Evolutionary conservation across 2,888 invertebrate genomes (phyloP).

Genomic region (Onthophagus sagittarius): DNA sequence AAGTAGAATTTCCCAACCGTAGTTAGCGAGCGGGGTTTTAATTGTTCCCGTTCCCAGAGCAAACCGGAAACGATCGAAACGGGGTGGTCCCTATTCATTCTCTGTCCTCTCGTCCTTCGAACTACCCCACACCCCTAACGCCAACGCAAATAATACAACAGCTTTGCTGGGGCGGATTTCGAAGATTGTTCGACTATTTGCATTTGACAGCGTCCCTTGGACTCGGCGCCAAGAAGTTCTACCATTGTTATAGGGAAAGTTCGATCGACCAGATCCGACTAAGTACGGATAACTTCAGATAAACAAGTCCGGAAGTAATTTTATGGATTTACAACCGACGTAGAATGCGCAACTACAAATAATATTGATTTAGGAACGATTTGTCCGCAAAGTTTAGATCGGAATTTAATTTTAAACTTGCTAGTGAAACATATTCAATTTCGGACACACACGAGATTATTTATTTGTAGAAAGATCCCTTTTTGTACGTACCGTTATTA

Average conservation of each 20-base stretch:
- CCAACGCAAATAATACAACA: constrained; percentile 10
- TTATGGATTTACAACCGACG: neutral
- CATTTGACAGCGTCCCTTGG: constrained; percentile 4
- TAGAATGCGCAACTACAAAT: neutral
- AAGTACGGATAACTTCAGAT: neutral
- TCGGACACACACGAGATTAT: too few species aligned
- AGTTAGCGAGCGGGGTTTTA: neutral
- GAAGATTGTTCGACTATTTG: neutral
- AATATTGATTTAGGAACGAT: neutral
- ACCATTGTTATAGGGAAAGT: neutral
- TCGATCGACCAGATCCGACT: neutral
- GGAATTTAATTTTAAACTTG: neutral
- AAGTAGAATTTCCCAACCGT: neutral
- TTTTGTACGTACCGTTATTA: neutral
- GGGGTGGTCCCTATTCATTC: constrained; percentile 1
- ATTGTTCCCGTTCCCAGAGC: constrained; percentile 1
- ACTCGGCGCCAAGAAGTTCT: neutral
- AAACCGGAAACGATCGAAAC: neutral
- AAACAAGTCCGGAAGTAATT: neutral
- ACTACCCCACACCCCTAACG: neutral
- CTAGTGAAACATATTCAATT: neutral
- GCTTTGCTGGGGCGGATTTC: neutral
- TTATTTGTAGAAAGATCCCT: neutral
- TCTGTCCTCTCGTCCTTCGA: neutral
- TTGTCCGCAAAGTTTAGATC: neutral